Percentiles rank a stretch among this genome's conserved stretches.
These are phyloP conservation scores for Agonum fuliginosum DNA, from an alignment of 2,888 invertebrate genomes.

Conservation along the genomic window DNA sequence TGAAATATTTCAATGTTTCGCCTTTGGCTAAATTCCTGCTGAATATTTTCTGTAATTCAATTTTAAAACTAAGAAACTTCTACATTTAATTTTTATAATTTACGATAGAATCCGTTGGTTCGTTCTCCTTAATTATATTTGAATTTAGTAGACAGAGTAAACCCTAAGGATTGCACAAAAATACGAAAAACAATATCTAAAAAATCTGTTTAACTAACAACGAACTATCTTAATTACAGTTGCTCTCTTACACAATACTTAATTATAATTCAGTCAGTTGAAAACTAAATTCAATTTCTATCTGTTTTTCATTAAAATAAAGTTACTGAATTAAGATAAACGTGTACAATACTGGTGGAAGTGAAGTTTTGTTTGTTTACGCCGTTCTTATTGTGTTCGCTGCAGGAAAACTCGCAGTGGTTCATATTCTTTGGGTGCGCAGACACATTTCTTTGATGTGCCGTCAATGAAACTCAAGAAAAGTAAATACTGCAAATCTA, in stretches of 20 bases:
- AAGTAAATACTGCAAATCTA: slow-evolving; percentile 24
- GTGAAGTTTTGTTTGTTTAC: too few species aligned
- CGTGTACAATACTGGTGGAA: too few species aligned
- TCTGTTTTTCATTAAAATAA: slow-evolving; percentile 1
- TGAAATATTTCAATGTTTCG: slow-evolving; percentile 13
- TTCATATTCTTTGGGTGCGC: not conserved
- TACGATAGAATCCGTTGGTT: not conserved
- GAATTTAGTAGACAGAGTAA: too few species aligned
- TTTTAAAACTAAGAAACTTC: slow-evolving; percentile 19
- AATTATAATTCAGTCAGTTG: not conserved
- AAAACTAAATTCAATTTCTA: slow-evolving; percentile 1
- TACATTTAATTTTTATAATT: slow-evolving; percentile 17
- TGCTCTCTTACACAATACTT: too few species aligned
- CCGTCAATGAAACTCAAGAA: slow-evolving; percentile 15
- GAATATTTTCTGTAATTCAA: not conserved
- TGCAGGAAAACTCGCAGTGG: not conserved
- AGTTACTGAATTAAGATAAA: slow-evolving; percentile 1
- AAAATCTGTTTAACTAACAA: too few species aligned
- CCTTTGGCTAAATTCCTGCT: slow-evolving; percentile 8
- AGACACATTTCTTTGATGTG: slow-evolving; percentile 13
- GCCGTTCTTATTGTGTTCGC: not conserved
- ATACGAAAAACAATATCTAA: too few species aligned
- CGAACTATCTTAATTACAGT: too few species aligned
- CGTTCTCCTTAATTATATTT: not conserved
- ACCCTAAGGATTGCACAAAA: too few species aligned